Evolutionary conservation across 2,113 vertebrate genomes (phyloP), one percentile per base, ranked within the genome.

Genomic region (Silurus glanis): DNA sequence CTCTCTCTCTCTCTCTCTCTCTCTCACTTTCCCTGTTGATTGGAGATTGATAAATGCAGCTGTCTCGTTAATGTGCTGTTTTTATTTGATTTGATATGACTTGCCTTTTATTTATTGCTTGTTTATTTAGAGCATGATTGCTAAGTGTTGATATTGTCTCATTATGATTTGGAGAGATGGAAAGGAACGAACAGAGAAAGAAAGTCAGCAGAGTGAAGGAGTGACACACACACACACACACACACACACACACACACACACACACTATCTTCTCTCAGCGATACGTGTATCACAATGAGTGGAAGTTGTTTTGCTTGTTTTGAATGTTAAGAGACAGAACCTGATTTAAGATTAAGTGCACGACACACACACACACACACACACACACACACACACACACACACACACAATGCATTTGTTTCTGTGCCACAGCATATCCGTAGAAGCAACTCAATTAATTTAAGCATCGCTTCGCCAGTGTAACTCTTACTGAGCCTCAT

Each of bases 1-100:
- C 67, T 61, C n/a, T 10, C 56, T 66, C 87, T 47, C 10, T 94
- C 25, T 72, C 28, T 25, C 47, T 95, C 94, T 62, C 82, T 23
- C 0, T 64, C 51, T 45, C 47, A 66, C 83, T 78, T 55, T 67
- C 83, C 59, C 37, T 72, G 64, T 69, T 83, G 49, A 64, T 86
- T 80, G 19, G 58, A 79, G 53, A 85, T 85, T 80, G 84, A 85
- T 85, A 19, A 55, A 67, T 56, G 75, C 51, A 85, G 75, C 75
- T 80, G 84, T 80, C 84, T 85, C 62, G 58, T 85, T 85, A 85
- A 66, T n/a, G 62, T 16, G 21, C 61, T 78, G 37, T n/a, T 47
- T 1, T 16, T 62, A 61, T 56, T 19, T 93, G 94, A 92, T 90
- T 76, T 23, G 28, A 66, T 66, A 78, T 28, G 61, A 78, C 47